These are phyloP conservation scores for Idaea biselata DNA, from an alignment of 2,888 invertebrate genomes.

Conservation along the genomic window DNA sequence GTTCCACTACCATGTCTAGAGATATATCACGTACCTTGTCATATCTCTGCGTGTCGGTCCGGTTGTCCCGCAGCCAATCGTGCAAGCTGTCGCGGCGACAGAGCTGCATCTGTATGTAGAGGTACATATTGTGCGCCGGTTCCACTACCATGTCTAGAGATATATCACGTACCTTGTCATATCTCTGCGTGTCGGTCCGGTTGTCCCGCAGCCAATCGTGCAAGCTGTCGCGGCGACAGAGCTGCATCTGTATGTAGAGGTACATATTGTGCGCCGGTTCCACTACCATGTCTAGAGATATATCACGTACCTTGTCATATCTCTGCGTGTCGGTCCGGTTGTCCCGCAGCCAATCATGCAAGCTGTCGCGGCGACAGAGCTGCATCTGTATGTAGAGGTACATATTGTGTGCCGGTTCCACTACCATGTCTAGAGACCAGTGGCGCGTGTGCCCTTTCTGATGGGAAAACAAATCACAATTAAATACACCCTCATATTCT, in stretches of 20 bases:
- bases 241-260: slow-evolving; percentile 98
- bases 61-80: slow-evolving; percentile 90
- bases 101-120: slow-evolving; percentile 99
- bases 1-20: no score
- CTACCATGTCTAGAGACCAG: slow-evolving; percentile 66
- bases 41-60: slow-evolving; percentile 63
- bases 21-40: slow-evolving; percentile 45
- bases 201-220: slow-evolving; percentile 92
- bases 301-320: slow-evolving; percentile 49
- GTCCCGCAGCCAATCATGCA: slow-evolving; percentile 93
- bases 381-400: slow-evolving; percentile 98
- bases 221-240: slow-evolving; percentile 93
- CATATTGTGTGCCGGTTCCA: slow-evolving; percentile 30
- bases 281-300: slow-evolving; percentile 57
- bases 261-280: slow-evolving; percentile 34
- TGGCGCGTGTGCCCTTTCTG: slow-evolving; percentile 74
- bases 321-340: slow-evolving; percentile 72
- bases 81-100: slow-evolving; percentile 93
- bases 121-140: slow-evolving; percentile 42
- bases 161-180: slow-evolving; percentile 47
- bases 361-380: slow-evolving; percentile 91
- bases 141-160: slow-evolving; percentile 35
- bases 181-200: slow-evolving; percentile 61
- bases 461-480: no score
- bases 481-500: no score